Conservation (phyloP, 2,113 vertebrate genomes). For the Hystrix cristata region DNA sequence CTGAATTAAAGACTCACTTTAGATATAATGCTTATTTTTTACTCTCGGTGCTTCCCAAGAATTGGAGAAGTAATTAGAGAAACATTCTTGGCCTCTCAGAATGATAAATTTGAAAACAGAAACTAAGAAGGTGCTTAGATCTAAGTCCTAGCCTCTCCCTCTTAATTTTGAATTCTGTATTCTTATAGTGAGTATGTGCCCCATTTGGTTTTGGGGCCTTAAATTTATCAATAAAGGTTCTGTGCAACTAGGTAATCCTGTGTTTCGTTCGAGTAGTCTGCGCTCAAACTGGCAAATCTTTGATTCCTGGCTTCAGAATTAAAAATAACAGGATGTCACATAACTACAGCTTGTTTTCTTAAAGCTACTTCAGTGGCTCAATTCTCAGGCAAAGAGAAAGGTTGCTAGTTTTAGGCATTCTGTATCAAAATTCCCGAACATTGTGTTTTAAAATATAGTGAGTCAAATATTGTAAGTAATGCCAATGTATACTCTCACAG, state of each 20-base stretch:
- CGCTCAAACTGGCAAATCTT: not conserved
- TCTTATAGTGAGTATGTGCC: not conserved
- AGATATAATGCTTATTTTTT: not conserved
- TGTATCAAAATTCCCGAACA: not conserved
- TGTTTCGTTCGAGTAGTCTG: not conserved
- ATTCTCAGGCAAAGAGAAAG: not conserved
- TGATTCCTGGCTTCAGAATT: not conserved
- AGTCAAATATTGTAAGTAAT: not conserved
- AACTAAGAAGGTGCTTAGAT: not conserved
- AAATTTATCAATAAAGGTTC: not conserved
- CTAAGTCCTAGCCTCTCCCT: not conserved
- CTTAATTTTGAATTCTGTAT: not conserved
- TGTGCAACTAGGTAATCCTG: not conserved
- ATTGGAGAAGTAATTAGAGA: not conserved
- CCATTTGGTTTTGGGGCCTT: not conserved
- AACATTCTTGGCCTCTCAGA: not conserved
- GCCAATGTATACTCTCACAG: not conserved
- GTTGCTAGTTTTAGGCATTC: constrained; percentile 1
- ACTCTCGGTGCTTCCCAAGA: not conserved
- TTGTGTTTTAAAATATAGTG: not conserved
- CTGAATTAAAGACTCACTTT: not conserved
- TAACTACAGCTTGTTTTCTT: not conserved
- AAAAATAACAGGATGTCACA: not conserved
- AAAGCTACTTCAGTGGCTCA: not conserved
- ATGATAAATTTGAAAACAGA: not conserved